Base-by-base conservation (phyloP, 2,888 invertebrate species). In the Tineola bisselliella region DNA sequence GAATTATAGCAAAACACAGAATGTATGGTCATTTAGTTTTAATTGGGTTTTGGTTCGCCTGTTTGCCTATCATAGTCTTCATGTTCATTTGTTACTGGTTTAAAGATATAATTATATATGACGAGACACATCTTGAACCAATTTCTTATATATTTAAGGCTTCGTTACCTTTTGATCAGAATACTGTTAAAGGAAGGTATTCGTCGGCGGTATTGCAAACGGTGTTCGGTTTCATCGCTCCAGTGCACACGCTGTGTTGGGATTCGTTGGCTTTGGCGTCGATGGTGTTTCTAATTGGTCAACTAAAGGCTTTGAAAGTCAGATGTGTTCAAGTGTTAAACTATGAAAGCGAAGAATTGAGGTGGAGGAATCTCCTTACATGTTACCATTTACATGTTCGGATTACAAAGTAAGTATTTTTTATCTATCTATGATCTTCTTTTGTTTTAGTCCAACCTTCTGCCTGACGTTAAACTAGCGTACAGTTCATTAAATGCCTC, bases 211-310 rank as follows among this genome's bases (percentile, higher is more conserved):
- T 63, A 0, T 69, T 77, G 38, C 79, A 82, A 63, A 77, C 75
- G 1, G 43, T 77, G 0, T 62, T 78, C 8, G 81, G 79, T 8
- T 62, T 75, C 18, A 64, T 73, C 30, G 70, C 77, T n/a, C 77
- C 75, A 56, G 65, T 69, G 0, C 79, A 77, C 59, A 69, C 81
- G 1, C 66, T 79, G 5, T 68, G 69, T 12, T 82, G 81, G 81
- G 81, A 82, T 60, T 75, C 76, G 38, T 66, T 75, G 5, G 75
- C 75, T 0, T 69, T 76, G 0, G 68, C 78, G 0, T 70, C 76
- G 1, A 78, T 82, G 80, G 78, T 81, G 61, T 81, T 79, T 63
- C 76, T 80, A 52, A 70, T 74, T 38, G 81, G 79, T 13, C 82
- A 82, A 63, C 65, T 82, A 30, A 74, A 68, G 61, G 69, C 79